Conservation (phyloP, 2,888 invertebrate species). For the Ypsolopha sequella region DNA sequence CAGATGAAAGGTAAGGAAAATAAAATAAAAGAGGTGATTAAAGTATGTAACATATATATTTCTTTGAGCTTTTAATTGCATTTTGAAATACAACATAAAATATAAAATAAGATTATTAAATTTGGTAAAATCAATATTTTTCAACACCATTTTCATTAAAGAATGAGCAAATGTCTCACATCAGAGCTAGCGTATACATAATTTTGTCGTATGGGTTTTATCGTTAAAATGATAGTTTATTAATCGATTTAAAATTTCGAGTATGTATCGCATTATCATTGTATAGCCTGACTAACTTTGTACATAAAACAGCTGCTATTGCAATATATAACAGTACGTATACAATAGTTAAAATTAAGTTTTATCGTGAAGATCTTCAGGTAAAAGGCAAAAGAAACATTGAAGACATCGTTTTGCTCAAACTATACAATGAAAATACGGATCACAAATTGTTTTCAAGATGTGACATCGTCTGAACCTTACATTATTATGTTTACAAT, state of each 20-base stretch:
- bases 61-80: constrained; percentile 89
- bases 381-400: too few relatives aligned
- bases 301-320: too few relatives aligned
- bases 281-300: background rate
- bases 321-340: too few relatives aligned
- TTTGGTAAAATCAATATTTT: constrained; percentile 82
- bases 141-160: constrained; percentile 63
- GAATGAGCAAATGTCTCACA: constrained; percentile 75
- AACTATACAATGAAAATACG: constrained; percentile 4
- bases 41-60: constrained; percentile 87
- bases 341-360: too few relatives aligned
- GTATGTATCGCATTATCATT: constrained; percentile 8
- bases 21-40: constrained; percentile 55
- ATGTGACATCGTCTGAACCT: constrained; percentile 49
- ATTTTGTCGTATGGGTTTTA: constrained; percentile 74
- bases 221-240: constrained; percentile 72
- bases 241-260: constrained; percentile 48
- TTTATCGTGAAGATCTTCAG: too few relatives aligned
- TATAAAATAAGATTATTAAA: constrained; percentile 84
- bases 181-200: constrained; percentile 83
- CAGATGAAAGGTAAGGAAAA: constrained; percentile 8
- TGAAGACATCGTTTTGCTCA: constrained; percentile 3
- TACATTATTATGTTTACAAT: constrained; percentile 62
- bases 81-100: constrained; percentile 87
- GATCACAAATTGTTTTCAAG: constrained; percentile 12